Base-by-base conservation (phyloP, 2,888 invertebrate genomes). In the Brassicogethes aeneus region DNA sequence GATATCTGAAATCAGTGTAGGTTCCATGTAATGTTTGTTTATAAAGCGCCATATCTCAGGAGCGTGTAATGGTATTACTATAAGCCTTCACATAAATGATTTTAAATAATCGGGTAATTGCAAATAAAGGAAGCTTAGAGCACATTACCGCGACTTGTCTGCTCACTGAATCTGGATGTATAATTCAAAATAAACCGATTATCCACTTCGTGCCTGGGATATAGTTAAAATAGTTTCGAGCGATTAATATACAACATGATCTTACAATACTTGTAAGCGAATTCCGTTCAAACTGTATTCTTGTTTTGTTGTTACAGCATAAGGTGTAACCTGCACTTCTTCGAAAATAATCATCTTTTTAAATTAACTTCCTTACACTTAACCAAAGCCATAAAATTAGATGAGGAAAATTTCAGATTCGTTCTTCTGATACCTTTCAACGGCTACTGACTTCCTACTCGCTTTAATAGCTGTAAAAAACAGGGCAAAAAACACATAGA, bases 221-320 rank as follows among this genome's bases (percentile, higher is more conserved):
- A 37, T 30, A 36, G 40, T 42, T 36, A 35, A 42, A 41, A 46
- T 44, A 46, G 36, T 46, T 44, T 41, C 40, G 35, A 17, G 35
- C 46, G 45, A 49, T 49, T 49, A 49, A 47, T 49, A 49, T 46
- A 49, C 49, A 49, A 48, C 48, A 48, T 48, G 48, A 46, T 48
- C 44, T 40, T 29, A 39, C 41, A 40, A 40, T 40, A 46, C n/a
- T n/a, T n/a, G n/a, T 43, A 41, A 44, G 47, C 46, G 41, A 47
- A 41, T 45, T 47, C 47, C 41, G 45, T 49, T 49, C 47, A 23
- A n/a, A n/a, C n/a, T n/a, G n/a, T n/a, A n/a, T n/a, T n/a, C n/a
- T n/a, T n/a, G n/a, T n/a, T n/a, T n/a, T n/a, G n/a, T n/a, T n/a
- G n/a, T n/a, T n/a, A n/a, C n/a, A n/a, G n/a, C n/a, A n/a, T n/a